Percentiles rank a stretch among this genome's conserved stretches.
Evolutionary conservation across 1,140 invertebrate genomes (phyloP).

Genomic region (Rhysida immarginata): DNA sequence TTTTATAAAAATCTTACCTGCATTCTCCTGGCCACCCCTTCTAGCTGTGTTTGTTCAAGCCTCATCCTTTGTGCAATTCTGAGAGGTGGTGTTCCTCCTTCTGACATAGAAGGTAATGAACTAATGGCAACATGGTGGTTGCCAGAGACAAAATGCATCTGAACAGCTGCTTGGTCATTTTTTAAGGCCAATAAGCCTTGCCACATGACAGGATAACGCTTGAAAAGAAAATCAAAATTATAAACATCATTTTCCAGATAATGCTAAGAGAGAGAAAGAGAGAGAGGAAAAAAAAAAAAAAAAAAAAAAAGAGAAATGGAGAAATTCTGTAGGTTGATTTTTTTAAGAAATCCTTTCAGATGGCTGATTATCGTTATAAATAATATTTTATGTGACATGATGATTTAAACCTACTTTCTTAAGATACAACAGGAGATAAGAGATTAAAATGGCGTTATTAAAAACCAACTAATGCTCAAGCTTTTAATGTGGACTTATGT

Average conservation of each 20-base stretch:
- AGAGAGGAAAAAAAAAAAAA: neutral
- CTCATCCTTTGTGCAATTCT: slow-evolving; percentile 93
- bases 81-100: slow-evolving; percentile 57
- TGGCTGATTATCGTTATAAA: no score
- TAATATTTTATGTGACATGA: no score
- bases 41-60: slow-evolving; percentile 80
- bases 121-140: slow-evolving; percentile 68
- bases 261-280: no score
- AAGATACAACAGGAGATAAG: no score
- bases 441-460: no score
- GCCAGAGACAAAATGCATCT: slow-evolving; percentile 95
- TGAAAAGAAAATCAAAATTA: slow-evolving; percentile 19
- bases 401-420: no score
- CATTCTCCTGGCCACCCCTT: slow-evolving; percentile 89
- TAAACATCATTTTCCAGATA: no score
- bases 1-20: slow-evolving; percentile 57
- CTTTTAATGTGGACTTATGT: no score
- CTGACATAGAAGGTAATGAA: slow-evolving; percentile 60
- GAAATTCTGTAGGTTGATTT: no score
- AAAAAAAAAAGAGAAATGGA: neutral
- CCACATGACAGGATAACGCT: slow-evolving; percentile 90
- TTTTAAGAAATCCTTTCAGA: no score
- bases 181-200: slow-evolving; percentile 86
- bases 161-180: slow-evolving; percentile 87
- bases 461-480: no score